phyloP scores from a whole-genome alignment of 2,797 vertebrate species.

The Nyctibius grandis region DNA sequence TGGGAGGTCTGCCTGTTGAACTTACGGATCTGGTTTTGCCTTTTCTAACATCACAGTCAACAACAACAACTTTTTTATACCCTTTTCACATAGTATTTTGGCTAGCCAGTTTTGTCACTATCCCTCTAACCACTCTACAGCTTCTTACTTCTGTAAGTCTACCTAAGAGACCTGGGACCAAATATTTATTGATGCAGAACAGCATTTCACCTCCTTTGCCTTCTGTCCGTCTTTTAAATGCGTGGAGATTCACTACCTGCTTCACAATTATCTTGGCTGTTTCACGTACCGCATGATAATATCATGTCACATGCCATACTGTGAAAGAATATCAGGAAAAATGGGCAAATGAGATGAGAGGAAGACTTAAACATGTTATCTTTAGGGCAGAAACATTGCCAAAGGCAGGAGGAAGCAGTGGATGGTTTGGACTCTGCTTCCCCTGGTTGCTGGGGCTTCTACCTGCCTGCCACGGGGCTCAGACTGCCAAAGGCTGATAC shows the following conservation, averaged over 20 bases:
- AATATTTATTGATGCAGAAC: neutral
- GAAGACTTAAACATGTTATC: neutral
- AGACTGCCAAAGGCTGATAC: neutral
- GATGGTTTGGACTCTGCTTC: neutral
- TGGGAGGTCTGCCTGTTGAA: neutral
- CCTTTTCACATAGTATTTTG: neutral
- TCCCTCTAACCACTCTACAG: neutral
- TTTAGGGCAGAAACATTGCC: neutral
- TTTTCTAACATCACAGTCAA: neutral
- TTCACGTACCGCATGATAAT: neutral
- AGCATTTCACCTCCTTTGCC: neutral
- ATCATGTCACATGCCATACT: neutral
- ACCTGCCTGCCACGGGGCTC: neutral
- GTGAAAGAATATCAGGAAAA: neutral
- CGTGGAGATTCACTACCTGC: neutral
- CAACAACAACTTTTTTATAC: neutral
- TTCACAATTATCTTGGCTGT: neutral
- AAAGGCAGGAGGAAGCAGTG: conserved; percentile 5
- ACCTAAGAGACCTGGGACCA: neutral
- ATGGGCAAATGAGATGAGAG: neutral
- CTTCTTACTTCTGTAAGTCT: neutral
- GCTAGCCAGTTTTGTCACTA: neutral
- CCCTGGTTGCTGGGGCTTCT: neutral
- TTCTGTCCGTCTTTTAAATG: neutral
- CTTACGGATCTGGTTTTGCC: neutral